Base-by-base conservation (phyloP, 1,140 invertebrate species). In the Bombus impatiens region DNA sequence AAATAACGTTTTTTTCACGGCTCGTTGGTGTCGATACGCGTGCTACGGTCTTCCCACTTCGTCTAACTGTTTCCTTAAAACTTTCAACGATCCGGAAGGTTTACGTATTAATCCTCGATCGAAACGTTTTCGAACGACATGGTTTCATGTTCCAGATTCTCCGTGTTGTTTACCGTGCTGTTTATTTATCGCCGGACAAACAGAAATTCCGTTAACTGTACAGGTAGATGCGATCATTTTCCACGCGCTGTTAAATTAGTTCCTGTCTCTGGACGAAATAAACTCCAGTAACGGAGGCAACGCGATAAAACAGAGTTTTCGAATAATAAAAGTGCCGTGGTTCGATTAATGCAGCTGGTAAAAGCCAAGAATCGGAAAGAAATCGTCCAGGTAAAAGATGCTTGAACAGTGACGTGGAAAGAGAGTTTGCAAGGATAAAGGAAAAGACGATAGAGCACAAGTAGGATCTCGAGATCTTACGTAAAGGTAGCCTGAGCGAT, bases 391-490 rank as follows among this genome's bases (percentile, higher is more conserved):
- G 37, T 28, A 22, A 65, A 67, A 78, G 67, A 78, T 25, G 40
- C 68, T 28, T 1, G n/a, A 37, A 6, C 62, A 32, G n/a, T 1
- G 42, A 22, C 1, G 44, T 67, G n/a, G 32, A 35, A 68, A n/a
- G 42, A 42, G 42, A 18, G 42, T 42, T 2, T 32, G 44, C 25
- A 37, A 25, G 18, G 13, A 25, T 18, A 40, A n/a, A 22, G 53
- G 35, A 10, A 47, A 28, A 28, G 25, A 5, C 6, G 22, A 76
- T 5, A 22, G 25, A 59, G n/a, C 6, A 32, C 32, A 72, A 8
- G 18, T 42, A n/a, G 32, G 53, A 62, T 42, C 42, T 40, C 25
- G 72, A 53, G n/a, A 44, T 76, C 59, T 83, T 82, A 80, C 71
- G 80, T 62, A 47, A 83, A 83, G 53, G 42, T 12, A 10, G 8